A percentile compares a stretch with the other conserved stretches of the same genome.
phyloP scores from a whole-genome alignment of 2,888 invertebrate genomes.

The Caenorhabditis wallacei region DNA sequence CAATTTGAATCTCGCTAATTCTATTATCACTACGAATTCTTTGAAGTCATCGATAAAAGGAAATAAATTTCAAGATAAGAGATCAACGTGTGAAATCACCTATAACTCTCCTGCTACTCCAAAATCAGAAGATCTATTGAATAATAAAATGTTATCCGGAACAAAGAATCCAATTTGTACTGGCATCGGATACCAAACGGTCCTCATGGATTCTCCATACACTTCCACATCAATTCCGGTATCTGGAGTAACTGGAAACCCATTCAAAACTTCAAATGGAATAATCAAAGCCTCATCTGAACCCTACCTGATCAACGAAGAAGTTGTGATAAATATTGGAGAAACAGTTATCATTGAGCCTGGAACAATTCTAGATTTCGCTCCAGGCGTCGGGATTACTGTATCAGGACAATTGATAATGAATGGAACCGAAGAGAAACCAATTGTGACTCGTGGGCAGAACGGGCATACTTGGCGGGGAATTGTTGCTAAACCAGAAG shows the following conservation, averaged over 20 bases:
- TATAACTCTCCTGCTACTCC: conserved; percentile 21
- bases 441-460: conserved; percentile 52
- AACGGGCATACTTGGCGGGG: conserved; percentile 66
- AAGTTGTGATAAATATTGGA: conserved; percentile 54
- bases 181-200: conserved; percentile 27
- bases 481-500: conserved; percentile 62
- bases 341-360: conserved; percentile 62
- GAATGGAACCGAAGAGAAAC: conserved; percentile 62
- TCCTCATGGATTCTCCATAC: conserved; percentile 31
- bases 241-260: conserved; percentile 34
- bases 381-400: conserved; percentile 67
- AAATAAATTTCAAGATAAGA: conserved; percentile 47
- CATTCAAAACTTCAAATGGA: conserved; percentile 22
- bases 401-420: conserved; percentile 60
- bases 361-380: conserved; percentile 65
- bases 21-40: conserved; percentile 33
- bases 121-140: neutral
- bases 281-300: conserved; percentile 30
- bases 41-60: neutral
- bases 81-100: conserved; percentile 48
- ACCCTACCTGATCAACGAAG: conserved; percentile 60
- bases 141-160: conserved; percentile 11
- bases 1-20: conserved; percentile 47
- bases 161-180: conserved; percentile 24
- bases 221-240: conserved; percentile 5